These are phyloP conservation scores for Clarias laeviceps DNA, from an alignment of 2,797 vertebrate genomes.

Conservation along the genomic window DNA sequence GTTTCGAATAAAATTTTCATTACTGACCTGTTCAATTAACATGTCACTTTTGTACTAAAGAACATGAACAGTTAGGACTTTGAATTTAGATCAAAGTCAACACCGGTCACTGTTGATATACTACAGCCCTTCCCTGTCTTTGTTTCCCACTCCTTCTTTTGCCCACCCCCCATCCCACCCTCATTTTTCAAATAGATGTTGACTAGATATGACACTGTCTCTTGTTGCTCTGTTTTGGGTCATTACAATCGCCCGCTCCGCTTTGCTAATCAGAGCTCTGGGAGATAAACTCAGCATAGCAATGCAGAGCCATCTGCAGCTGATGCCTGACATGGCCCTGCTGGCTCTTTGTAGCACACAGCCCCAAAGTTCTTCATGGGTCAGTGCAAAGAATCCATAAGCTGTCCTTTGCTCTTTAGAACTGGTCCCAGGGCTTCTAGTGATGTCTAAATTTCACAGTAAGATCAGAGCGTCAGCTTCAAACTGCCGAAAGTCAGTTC, in stretches of 20 bases:
- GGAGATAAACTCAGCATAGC: constrained; percentile 10
- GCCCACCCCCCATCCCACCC: background rate
- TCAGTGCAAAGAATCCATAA: constrained; percentile 29
- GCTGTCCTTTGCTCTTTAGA: constrained; percentile 33
- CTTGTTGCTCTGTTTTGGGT: constrained; percentile 56
- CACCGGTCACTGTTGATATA: background rate
- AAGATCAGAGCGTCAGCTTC: constrained; percentile 8
- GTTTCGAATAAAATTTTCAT: background rate
- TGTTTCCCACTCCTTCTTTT: constrained; percentile 11
- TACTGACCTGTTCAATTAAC: constrained; percentile 32
- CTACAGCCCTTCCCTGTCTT: constrained; percentile 33
- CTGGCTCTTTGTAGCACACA: constrained; percentile 2
- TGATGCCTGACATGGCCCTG: background rate
- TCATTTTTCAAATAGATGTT: constrained; percentile 52
- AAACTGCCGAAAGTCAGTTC: background rate
- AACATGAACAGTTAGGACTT: background rate
- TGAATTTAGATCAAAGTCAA: background rate
- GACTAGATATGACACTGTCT: constrained; percentile 65
- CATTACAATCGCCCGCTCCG: constrained; percentile 61
- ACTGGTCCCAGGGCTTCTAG: constrained; percentile 14
- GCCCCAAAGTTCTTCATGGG: constrained; percentile 30
- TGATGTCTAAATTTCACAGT: constrained; percentile 16
- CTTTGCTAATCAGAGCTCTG: constrained; percentile 53
- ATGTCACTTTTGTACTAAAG: constrained; percentile 30
- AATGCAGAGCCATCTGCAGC: background rate